Base-by-base conservation (phyloP, 2,797 vertebrate genomes). In the Acrocephalus scirpaceus region DNA sequence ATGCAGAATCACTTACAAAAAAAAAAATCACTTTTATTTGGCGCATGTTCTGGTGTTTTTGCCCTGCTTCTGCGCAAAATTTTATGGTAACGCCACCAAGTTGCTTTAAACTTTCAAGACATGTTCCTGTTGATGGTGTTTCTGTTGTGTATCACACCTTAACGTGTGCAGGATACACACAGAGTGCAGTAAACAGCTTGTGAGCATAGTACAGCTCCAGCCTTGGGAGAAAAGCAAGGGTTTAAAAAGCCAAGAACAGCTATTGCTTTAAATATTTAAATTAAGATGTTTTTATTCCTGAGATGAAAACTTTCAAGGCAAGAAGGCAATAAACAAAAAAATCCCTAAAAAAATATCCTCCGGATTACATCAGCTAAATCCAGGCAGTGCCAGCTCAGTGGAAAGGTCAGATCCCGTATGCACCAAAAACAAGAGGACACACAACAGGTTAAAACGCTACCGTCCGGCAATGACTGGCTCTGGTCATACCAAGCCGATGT, bases 371-470 rank as follows among this genome's bases (percentile, higher is more conserved):
- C 89, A 80, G 82, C 73, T 86, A 34, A 66, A 84, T 80, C 83
- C 90, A 91, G 75, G 77, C 62, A 34, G 69, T 82, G 86, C 48
- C 75, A 91, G 53, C 45, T 81, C 72, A 1, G 57, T 64, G 83
- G 85, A 29, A 82, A 89, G 92, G 95, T 91, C 92, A 62, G 78
- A 75, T 70, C 74, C 65, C 25, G 3, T 29, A 81, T 11, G 45
- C 73, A 82, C 87, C 95, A 75, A 76, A 88, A 96, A 56, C 82
- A 36, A 62, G 93, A 96, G 94, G 90, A 94, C 94, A 95, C 89
- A 97, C 93, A 95, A 95, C 92, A 96, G 95, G 95, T 96, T 96
- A 97, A 97, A 95, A 73, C 18, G 54, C 88, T 82, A 72, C 91
- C 48, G 85, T 94, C 88, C 88, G 23, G 92, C 83, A 82, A 5